Evolutionary conservation across 2,888 invertebrate species (phyloP).

Genomic region (Iphiclides podalirius): DNA sequence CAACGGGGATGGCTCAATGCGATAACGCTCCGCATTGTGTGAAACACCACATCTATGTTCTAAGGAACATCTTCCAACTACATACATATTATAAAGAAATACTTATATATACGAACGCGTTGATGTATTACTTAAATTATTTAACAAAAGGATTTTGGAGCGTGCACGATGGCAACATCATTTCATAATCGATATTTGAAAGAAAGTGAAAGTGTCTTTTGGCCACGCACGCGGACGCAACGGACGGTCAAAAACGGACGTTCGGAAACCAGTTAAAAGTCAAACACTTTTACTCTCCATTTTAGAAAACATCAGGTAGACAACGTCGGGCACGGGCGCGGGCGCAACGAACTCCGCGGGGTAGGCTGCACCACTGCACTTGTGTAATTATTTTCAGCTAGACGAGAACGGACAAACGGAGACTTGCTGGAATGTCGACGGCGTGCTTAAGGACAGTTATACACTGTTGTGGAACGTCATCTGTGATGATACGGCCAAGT

Average conservation of each 20-base stretch:
- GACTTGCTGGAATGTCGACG: slow-evolving; percentile 59
- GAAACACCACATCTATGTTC: background rate
- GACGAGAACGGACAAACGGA: slow-evolving; percentile 61
- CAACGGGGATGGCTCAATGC: slow-evolving; percentile 13
- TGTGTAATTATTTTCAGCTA: slow-evolving; percentile 76
- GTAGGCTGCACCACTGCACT: slow-evolving; percentile 53
- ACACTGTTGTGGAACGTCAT: slow-evolving; percentile 21
- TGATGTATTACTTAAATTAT: background rate
- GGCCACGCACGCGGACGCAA: slow-evolving; percentile 37
- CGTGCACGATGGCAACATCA: background rate
- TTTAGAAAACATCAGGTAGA: slow-evolving; percentile 40
- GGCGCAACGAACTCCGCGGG: slow-evolving; percentile 57
- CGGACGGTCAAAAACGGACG: slow-evolving; percentile 33
- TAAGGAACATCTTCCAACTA: background rate
- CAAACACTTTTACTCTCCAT: slow-evolving; percentile 46
- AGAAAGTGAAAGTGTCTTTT: slow-evolving; percentile 57
- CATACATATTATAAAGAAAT: slow-evolving; percentile 9
- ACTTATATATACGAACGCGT: background rate
- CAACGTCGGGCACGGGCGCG: slow-evolving; percentile 37
- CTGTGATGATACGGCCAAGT: slow-evolving; percentile 13
- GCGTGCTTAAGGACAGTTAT: slow-evolving; percentile 43
- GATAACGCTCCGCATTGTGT: slow-evolving; percentile 12
- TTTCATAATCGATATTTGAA: slow-evolving; percentile 25
- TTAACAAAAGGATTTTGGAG: background rate
- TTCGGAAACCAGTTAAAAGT: slow-evolving; percentile 53